A percentile compares a stretch with the other conserved stretches of the same genome.
Conservation (phyloP, 2,797 vertebrate species). For the Vultur gryphus region DNA sequence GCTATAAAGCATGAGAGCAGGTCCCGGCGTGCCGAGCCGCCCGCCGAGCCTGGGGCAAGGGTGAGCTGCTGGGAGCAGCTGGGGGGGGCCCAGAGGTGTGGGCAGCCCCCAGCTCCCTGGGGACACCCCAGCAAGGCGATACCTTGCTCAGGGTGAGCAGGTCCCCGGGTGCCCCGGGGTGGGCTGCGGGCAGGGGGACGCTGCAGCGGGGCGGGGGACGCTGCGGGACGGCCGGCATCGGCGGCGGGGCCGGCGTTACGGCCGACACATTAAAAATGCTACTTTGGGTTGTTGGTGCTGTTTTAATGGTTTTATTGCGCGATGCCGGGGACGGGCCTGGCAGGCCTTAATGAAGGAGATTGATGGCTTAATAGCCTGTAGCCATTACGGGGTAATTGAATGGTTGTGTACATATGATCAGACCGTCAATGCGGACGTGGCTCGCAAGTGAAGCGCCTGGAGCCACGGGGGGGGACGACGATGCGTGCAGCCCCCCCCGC, state of each 20-base stretch:
- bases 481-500: not conserved
- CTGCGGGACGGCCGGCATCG: accelerated
- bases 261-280: not conserved
- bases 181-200: not conserved
- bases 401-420: constrained; percentile 48
- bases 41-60: not conserved
- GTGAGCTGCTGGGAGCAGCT: not conserved
- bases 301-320: constrained; percentile 24
- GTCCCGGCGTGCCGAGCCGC: not conserved
- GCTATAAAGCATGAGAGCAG: constrained; percentile 24
- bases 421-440: not conserved
- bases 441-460: not conserved
- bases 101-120: not conserved
- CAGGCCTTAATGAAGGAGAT: constrained; percentile 53
- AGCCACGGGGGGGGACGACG: accelerated
- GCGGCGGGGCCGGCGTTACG: accelerated
- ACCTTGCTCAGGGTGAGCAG: accelerated
- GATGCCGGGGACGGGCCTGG: not conserved
- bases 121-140: not conserved
- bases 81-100: not conserved
- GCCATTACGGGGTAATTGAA: constrained; percentile 58
- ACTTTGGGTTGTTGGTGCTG: not conserved
- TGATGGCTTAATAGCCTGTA: constrained; percentile 56
- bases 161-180: not conserved
- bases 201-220: not conserved